Conservation (phyloP, 2,888 invertebrate species). For the Prenolepis imparis region DNA sequence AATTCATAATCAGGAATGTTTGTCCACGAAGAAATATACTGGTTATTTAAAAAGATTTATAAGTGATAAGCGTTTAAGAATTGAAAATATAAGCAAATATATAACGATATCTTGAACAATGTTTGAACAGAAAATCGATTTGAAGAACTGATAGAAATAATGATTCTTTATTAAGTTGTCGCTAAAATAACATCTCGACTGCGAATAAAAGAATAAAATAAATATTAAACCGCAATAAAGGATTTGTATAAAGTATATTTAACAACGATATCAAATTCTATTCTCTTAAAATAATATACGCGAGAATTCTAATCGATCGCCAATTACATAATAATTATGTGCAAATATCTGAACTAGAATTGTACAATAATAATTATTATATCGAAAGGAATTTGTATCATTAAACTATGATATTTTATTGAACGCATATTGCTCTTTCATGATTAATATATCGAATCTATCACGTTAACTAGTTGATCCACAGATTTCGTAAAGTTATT, state of each 20-base stretch:
- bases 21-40: not conserved
- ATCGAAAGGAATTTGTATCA: not conserved
- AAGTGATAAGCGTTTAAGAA: not conserved
- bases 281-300: not conserved
- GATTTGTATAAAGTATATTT: not conserved
- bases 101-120: not conserved
- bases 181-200: not conserved
- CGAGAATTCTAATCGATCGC: slow-evolving; percentile 15
- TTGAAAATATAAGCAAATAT: not conserved
- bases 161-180: not conserved
- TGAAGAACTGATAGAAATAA: not conserved
- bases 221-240: not conserved
- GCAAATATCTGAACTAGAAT: not conserved
- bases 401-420: not conserved
- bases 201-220: not conserved
- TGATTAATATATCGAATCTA: slow-evolving; percentile 35
- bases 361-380: slow-evolving; percentile 1
- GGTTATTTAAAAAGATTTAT: not conserved
- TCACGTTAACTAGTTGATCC: slow-evolving; percentile 58
- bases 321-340: not conserved
- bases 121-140: not conserved
- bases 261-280: not conserved
- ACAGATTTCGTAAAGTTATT: slow-evolving; percentile 72
- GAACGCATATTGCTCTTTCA: slow-evolving; percentile 45
- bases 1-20: not conserved